Evolutionary conservation across 2,113 vertebrate species (phyloP), one percentile per base, ranked within the genome.

Genomic region (Agapornis roseicollis): DNA sequence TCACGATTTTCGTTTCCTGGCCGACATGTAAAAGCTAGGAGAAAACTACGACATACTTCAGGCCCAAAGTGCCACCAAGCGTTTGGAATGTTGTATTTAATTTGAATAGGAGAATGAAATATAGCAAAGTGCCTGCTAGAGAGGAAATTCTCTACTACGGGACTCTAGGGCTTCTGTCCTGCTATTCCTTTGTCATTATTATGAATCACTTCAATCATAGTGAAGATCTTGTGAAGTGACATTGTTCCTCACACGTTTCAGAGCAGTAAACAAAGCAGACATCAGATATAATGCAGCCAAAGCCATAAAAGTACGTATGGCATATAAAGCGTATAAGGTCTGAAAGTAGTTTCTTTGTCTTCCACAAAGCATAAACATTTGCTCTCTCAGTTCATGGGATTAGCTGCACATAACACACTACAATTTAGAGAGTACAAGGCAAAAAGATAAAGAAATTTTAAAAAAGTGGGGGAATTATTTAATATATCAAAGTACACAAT

Each of bases 261-360:
- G 1, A 52, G 49, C 64, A 77, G 33, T 17, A 60, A 53, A 49
- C 19, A 35, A 70, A 71, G 47, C 0, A 27, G 31, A 27, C 28
- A 68, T 10, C 1, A 0, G 6, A 24, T 28, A 28, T 15, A 61
- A 95, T 47, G n/a, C 37, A 90, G 47, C 49, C 44, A 78, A 52
- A 89, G 29, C 29, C 86, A 35, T 10, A 46, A 44, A 77, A 81
- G 47, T 17, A 47, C 15, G 12, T 33, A 23, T 17, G 55, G 28
- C 2, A 4, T 6, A 74, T 0, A 42, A 7, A 77, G 60, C 1
- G 1, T 24, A 1, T 16, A 66, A 55, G 16, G 35, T 17, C 55
- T 66, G 41, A 74, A 53, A 66, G n/a, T 7, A n/a, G 10, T 14
- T 53, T 61, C n/a, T 6, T 42, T 78, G 29, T 14, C 73, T 55